A percentile compares a stretch with the other conserved stretches of the same genome.
These are phyloP conservation scores for Calliphora vicina DNA, from an alignment of 1,140 invertebrate genomes.

Conservation along the genomic window DNA sequence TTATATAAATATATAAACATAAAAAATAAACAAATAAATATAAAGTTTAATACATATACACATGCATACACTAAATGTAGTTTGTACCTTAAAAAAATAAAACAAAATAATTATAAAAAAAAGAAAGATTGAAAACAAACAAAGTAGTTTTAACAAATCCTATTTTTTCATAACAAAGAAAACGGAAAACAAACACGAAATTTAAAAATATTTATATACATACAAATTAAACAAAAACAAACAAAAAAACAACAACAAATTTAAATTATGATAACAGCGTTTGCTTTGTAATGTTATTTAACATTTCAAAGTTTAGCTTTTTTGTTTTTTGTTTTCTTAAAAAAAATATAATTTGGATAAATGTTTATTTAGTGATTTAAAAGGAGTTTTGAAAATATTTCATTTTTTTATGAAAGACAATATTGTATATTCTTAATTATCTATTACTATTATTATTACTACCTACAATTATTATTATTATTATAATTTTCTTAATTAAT, in stretches of 20 bases:
- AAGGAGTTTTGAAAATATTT: background rate
- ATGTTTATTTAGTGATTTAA: background rate
- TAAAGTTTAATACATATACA: background rate
- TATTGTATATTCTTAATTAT: background rate
- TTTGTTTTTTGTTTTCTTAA: background rate
- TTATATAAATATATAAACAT: background rate
- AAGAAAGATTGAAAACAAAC: background rate
- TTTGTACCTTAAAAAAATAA: background rate
- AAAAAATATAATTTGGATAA: background rate
- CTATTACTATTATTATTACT: background rate
- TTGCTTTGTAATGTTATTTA: background rate
- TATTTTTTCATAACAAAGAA: background rate
- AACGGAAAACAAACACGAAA: background rate
- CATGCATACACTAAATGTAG: background rate
- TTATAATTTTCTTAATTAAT: background rate
- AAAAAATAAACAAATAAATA: background rate
- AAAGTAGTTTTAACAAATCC: constrained; percentile 12
- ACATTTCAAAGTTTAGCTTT: too few species aligned
- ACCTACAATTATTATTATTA: background rate
- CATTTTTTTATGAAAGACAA: background rate
- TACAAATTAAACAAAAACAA: background rate
- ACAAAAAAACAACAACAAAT: background rate
- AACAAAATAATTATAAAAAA: background rate
- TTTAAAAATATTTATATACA: background rate
- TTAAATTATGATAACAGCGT: background rate